Base-by-base conservation (phyloP, 2,797 vertebrate species). In the Pempheris klunzingeri region DNA sequence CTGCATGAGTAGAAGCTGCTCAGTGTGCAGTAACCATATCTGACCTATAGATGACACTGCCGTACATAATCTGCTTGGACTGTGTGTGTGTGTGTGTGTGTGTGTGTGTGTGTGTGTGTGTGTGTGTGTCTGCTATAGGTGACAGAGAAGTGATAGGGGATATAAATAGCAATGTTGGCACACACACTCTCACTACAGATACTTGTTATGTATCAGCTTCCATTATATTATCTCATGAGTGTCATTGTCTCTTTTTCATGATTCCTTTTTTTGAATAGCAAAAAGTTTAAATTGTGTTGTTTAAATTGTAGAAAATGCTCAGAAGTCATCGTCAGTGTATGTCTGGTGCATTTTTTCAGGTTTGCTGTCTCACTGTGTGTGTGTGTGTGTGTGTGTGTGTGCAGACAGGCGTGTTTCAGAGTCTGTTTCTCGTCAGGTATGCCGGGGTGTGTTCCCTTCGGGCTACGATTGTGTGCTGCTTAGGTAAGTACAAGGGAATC, bases 41-140 rank as follows among this genome's bases (percentile, higher is more conserved):
- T 8, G 41, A 54, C 88, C 87, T 69, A 75, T 10, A 74, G 90
- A 71, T 76, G 87, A 26, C 87, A 84, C 84, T 86, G 60, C 73
- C 71, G 69, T 5, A 79, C 78, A 76, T 58, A 43, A 28, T 77
- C 65, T 73, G 64, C 65, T 49, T 0, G 0, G 5, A 39, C 18
- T 47, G 5, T 30, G 6, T 58, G 41, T 68, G 10, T 61, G 24
- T 60, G 20, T 32, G 11, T 64, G 5, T 68, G 26, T 73, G 39
- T 73, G 41, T 63, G 41, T 34, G 44, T 66, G 28, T 58, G 24
- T 39, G 20, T 32, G 11, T 64, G 4, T 68, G 26, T 73, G 34
- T 73, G 43, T 63, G 41, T 34, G 44, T 66, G 28, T 58, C n/a
- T 34, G 47, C 22, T 62, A 26, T 28, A 38, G 47, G 52, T 34